Evolutionary conservation across 2,113 vertebrate species (phyloP), one percentile per base, ranked within the genome.

Genomic region (Cephalopholis sonnerati): DNA sequence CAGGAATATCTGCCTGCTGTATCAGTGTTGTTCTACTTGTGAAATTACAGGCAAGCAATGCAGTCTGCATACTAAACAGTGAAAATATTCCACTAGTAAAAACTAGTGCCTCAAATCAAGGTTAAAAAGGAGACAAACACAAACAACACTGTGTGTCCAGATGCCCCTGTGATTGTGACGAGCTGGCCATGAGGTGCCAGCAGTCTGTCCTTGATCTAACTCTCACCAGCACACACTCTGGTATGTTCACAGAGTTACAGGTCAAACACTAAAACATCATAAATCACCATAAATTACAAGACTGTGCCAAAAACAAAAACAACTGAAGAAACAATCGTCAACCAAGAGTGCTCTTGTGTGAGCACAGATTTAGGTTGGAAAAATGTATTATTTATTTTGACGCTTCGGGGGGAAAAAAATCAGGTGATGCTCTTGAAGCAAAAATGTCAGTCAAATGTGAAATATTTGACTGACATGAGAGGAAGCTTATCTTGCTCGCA

Each of bases 121-220:
- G 91, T 89, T 83, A 89, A 87, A 87, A 87, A 72, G 36, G 41
- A 79, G 70, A 83, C 76, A 68, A 84, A 86, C 58, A 86, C 72
- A 89, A 90, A 91, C 75, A 89, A 77, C 73, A 59, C 17, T 10
- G 72, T 41, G 59, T 53, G 69, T 82, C 70, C 69, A 87, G 74
- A 86, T 78, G 77, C 62, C 77, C 79, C 71, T 44, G 65, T 15
- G n/a, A 69, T 54, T 85, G 70, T 79, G 80, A 85, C 59, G 54
- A 80, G 74, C 62, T 62, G 74, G 86, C 54, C 85, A 80, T 74
- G n/a, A 88, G 77, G 70, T 63, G 83, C 82, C 85, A 83, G 87
- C 86, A 71, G 65, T 86, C 71, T 83, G 90, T 73, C 91, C 90
- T 92, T 90, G 84, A 72, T 85, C 44, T 15, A 55, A 62, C 63